Base-by-base conservation (phyloP, 1,140 invertebrate genomes). In the Mactra quadrangularis region DNA sequence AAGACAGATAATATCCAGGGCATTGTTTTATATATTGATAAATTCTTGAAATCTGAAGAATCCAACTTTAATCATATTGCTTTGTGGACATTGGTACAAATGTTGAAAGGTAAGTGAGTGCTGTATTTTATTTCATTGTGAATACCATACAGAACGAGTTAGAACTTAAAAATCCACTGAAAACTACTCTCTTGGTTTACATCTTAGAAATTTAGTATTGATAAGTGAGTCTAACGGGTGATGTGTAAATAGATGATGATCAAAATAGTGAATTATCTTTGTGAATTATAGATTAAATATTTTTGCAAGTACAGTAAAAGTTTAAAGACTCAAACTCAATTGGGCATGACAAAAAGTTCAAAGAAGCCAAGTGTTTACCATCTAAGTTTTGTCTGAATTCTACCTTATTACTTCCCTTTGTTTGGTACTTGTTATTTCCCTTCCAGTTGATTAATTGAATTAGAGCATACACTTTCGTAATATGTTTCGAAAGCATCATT, bases 11-110 rank as follows among this genome's bases (percentile, higher is more conserved):
- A 89, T 62, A 57, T 68, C 6, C 62, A 85, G 62, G 86, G 87
- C 7, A 86, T 91, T 29, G 50, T 91, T 0, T 35, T 86, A 17
- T 91, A 90, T 68, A 85, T 90, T n/a, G 86, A 89, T 64, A 88
- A 83, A 35, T 91, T 91, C 60, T 75, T 91, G 1, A 88, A 87
- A 55, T 87, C 79, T 15, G 70, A 77, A 19, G 87, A 91, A 29
- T 83, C 86, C 17, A 90, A 84, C 78, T 88, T 89, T 77, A 71
- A 85, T 47, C 89, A 91, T 74, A 86, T 91, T 38, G 89, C 86
- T 13, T 74, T 91, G 33, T 91, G 90, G 90, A 91, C 90, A 13
- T 79, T 91, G 1, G 70, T 84, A 11, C 88, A 89, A 45, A 71
- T 89, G 45, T 76, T 90, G 13, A 89, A 89, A 88, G 87, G 89